Evolutionary conservation across 2,797 vertebrate genomes (phyloP), one percentile per base, ranked within the genome.

Genomic region (Vireo griseus): DNA sequence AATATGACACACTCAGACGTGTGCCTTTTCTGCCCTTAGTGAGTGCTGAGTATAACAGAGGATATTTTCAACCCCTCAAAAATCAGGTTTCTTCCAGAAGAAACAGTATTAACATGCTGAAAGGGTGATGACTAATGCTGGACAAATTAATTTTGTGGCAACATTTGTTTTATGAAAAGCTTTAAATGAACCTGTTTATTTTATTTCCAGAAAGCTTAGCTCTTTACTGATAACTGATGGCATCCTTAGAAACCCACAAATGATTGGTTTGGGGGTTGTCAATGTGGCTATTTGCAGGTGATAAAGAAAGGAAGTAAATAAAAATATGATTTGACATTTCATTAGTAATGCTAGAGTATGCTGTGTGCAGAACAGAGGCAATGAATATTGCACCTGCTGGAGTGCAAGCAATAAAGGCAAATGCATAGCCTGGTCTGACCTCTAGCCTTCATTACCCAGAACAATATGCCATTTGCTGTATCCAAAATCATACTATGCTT

Each of bases 101-200:
- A 44, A 78, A 16, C 44, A 35, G 42, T 67, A 55, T 93, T 86
- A 93, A 47, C 68, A 55, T 81, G 58, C 69, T 78, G 82, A 88
- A 86, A 92, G 79, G 58, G n/a, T 45, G 88, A 95, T 95, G 93
- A 91, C 82, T 95, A 88, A 88, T 95, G 79, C 87, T 31, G 91
- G 94, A 88, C 90, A 96, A 95, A 96, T 92, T 96, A 94, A 96
- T 92, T 94, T 90, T 40, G 40, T 90, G 95, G 86, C 67, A 82
- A 87, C 55, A 67, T 94, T 92, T 90, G 61, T 95, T 96, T 95
- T 86, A 86, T 90, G 72, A 86, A 91, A 94, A 90, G 72, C 78
- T 61, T 92, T 47, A 85, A 58, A 83, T 61, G 68, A 96, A 88
- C 65, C 57, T 86, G 33, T 90, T 71, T 57, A 63, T 73, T 73